Percentiles rank a stretch among this genome's conserved stretches.
These are phyloP conservation scores for Lasiurus borealis DNA, from an alignment of 2,113 vertebrate genomes.

Conservation along the genomic window DNA sequence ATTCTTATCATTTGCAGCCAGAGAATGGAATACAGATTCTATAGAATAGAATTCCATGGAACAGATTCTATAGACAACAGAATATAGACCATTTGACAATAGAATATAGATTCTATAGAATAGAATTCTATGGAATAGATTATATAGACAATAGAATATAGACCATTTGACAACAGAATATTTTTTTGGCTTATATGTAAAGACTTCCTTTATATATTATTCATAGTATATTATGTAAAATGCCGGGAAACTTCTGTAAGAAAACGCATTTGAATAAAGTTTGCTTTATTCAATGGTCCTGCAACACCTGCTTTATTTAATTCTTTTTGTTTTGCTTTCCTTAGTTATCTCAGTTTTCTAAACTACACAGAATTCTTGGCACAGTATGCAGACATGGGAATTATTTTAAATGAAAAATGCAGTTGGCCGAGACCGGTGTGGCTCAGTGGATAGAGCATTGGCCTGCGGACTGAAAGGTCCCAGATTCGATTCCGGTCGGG, in stretches of 20 bases:
- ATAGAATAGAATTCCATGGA: too few species aligned
- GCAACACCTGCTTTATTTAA: conserved; percentile 54
- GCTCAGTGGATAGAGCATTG: too few species aligned
- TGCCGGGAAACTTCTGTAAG: conserved; percentile 63
- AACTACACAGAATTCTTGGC: neutral
- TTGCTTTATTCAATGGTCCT: conserved; percentile 1
- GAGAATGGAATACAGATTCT: too few species aligned
- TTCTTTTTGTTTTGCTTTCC: conserved; percentile 74
- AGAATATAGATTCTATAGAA: neutral
- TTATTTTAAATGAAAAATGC: conserved; percentile 62
- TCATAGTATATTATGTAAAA: conserved; percentile 54
- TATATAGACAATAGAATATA: too few species aligned
- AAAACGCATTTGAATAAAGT: conserved; percentile 45
- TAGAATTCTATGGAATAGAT: too few species aligned
- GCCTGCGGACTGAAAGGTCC: too few species aligned
- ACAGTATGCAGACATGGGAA: conserved; percentile 58
- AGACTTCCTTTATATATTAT: conserved; percentile 18
- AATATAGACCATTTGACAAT: too few species aligned
- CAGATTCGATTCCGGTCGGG: neutral
- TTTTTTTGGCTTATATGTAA: conserved; percentile 50
- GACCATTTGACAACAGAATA: neutral
- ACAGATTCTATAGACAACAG: too few species aligned
- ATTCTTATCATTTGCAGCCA: neutral
- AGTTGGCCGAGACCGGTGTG: neutral
- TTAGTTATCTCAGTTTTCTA: conserved; percentile 69